A percentile compares a stretch with the other conserved stretches of the same genome.
Conservation (phyloP, 2,797 vertebrate species). For the Xenopus petersii region DNA sequence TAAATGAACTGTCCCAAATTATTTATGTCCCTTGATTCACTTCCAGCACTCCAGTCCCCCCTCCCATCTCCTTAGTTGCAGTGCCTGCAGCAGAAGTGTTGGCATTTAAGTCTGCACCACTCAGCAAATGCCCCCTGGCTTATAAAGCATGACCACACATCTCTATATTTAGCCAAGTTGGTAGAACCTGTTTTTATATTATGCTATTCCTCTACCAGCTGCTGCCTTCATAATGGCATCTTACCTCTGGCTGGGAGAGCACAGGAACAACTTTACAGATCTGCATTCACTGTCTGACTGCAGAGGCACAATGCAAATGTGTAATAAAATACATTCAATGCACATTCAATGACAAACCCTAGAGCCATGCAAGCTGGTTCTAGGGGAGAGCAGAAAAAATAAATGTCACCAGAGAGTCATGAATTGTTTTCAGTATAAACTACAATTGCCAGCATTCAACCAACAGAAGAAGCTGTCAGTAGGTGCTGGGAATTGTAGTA, state of each 20-base stretch:
- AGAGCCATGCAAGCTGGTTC: too few relatives aligned
- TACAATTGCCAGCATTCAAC: too few relatives aligned
- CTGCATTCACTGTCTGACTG: neutral
- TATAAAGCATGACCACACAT: conserved; percentile 27
- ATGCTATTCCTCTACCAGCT: conserved; percentile 13
- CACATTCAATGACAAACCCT: too few relatives aligned
- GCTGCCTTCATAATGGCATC: conserved; percentile 43
- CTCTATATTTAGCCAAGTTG: conserved; percentile 35
- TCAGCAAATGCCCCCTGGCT: conserved; percentile 11
- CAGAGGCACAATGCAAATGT: neutral
- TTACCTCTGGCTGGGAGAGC: conserved; percentile 44
- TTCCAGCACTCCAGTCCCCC: conserved; percentile 22
- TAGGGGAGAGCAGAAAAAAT: too few relatives aligned
- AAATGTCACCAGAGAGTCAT: too few relatives aligned
- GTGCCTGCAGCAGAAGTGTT: neutral
- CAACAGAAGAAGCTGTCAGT: too few relatives aligned
- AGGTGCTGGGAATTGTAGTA: too few relatives aligned
- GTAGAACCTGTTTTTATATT: conserved; percentile 18
- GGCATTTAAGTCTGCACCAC: conserved; percentile 22
- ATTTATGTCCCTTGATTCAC: conserved; percentile 33
- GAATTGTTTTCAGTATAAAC: too few relatives aligned
- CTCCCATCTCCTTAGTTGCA: neutral
- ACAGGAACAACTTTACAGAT: conserved; percentile 47
- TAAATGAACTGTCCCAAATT: conserved; percentile 24
- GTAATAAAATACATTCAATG: too few relatives aligned